Evolutionary conservation across 1,140 invertebrate species (phyloP).

Genomic region (Cherax destructor): DNA sequence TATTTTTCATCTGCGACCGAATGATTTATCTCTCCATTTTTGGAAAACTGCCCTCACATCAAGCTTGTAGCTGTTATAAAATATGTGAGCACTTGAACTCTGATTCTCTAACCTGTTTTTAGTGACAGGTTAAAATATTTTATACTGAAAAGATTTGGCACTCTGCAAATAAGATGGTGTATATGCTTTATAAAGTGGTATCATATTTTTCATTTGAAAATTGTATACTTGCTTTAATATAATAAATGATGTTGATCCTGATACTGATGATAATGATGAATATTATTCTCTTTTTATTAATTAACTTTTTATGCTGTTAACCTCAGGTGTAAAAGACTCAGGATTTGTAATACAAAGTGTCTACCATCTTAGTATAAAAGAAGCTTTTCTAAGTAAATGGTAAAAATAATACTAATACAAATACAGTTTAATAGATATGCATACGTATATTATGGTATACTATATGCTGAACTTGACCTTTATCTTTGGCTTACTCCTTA

Average conservation of each 20-base stretch:
- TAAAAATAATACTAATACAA: not conserved
- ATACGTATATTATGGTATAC: not conserved
- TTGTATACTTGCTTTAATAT: not conserved
- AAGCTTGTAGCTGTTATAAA: not conserved
- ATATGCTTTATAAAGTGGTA: not conserved
- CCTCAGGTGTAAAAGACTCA: slow-evolving; percentile 8
- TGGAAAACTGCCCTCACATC: not conserved
- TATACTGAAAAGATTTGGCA: not conserved
- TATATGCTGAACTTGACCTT: not conserved
- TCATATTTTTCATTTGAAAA: not conserved
- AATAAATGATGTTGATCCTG: not conserved
- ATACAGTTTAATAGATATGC: not conserved
- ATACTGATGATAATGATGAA: not conserved
- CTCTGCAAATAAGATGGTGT: not conserved
- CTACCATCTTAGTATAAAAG: not conserved
- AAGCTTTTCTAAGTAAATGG: not conserved
- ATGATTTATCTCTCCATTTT: not conserved
- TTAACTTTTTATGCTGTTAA: not conserved
- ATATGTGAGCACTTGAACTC: not conserved
- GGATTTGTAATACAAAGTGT: not conserved
- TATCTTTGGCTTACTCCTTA: not conserved
- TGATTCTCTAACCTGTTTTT: not conserved
- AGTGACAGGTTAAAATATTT: not conserved
- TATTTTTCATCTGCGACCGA: not conserved
- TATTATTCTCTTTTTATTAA: not conserved